These are phyloP conservation scores for Acanthopleura granulata DNA, from an alignment of 2,888 invertebrate genomes.

Conservation along the genomic window DNA sequence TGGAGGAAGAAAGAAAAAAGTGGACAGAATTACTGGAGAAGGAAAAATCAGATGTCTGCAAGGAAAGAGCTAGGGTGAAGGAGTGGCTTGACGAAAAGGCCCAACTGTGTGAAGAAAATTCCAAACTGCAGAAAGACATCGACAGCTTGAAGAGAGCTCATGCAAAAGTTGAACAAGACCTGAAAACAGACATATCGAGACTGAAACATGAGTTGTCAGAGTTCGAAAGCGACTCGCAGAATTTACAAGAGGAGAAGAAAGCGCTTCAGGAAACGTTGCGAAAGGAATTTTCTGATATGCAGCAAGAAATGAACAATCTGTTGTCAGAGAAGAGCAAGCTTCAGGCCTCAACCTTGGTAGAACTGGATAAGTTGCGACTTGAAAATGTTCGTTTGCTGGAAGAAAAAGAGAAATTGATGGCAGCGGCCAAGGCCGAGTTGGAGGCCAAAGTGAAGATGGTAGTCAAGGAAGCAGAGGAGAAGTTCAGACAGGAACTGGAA, in stretches of 20 bases:
- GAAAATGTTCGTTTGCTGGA: background rate
- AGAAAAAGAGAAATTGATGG: background rate
- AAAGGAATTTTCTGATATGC: background rate
- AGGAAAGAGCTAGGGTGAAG: background rate
- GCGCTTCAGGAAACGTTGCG: background rate
- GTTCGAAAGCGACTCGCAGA: background rate
- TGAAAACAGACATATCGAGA: background rate
- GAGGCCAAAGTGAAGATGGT: conserved; percentile 31
- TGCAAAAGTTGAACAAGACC: background rate
- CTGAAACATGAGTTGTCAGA: background rate
- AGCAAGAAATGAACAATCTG: background rate
- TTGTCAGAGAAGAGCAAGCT: background rate
- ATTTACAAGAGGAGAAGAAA: background rate
- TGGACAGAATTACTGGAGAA: background rate
- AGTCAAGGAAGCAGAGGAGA: conserved; percentile 35
- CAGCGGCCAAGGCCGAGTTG: conserved; percentile 24
- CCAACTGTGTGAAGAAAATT: too few relatives aligned
- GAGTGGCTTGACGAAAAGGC: background rate
- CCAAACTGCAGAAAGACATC: too few relatives aligned
- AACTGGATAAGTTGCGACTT: background rate
- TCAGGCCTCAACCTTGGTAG: background rate
- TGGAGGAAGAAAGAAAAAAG: background rate
- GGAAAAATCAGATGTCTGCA: background rate
- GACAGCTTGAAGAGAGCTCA: too few relatives aligned
- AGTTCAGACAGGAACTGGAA: conserved; percentile 42